Conservation (phyloP, 2,113 vertebrate genomes). For the Podiceps cristatus region DNA sequence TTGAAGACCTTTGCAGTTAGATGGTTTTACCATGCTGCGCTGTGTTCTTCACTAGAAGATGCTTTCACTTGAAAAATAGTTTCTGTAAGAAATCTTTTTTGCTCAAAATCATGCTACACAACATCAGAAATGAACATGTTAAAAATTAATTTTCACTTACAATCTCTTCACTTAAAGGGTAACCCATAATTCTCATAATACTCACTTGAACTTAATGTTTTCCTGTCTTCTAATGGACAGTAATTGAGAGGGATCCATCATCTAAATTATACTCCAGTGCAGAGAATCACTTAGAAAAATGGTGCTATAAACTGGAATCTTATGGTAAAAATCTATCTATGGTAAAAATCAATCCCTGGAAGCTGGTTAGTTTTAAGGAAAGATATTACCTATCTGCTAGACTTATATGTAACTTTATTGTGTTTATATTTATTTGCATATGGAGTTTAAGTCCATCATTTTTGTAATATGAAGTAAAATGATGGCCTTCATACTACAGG, state of each 20-base stretch:
- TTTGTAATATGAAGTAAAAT: background rate
- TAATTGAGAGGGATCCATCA: constrained; percentile 93
- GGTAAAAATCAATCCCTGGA: constrained; percentile 69
- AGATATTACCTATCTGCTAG: background rate
- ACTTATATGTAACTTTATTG: background rate
- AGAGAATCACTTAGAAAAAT: constrained; percentile 90
- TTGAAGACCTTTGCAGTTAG: background rate
- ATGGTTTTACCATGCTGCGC: background rate
- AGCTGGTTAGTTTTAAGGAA: background rate
- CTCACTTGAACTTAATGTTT: constrained; percentile 77
- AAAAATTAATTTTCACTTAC: constrained; percentile 73
- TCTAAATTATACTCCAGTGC: constrained; percentile 82
- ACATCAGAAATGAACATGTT: constrained; percentile 50
- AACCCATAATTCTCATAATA: constrained; percentile 77
- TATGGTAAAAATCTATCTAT: constrained; percentile 72
- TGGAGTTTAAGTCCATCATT: background rate
- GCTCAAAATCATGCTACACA: background rate
- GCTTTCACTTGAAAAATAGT: background rate
- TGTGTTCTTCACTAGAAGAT: background rate
- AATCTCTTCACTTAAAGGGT: constrained; percentile 69
- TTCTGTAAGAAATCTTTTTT: background rate
- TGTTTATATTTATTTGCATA: constrained; percentile 39
- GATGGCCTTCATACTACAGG: accelerated
- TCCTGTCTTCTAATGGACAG: constrained; percentile 92
- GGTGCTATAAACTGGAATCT: constrained; percentile 78